Evolutionary conservation across 2,797 vertebrate genomes (phyloP), one percentile per base, ranked within the genome.

Genomic region (Argyrosomus regius): DNA sequence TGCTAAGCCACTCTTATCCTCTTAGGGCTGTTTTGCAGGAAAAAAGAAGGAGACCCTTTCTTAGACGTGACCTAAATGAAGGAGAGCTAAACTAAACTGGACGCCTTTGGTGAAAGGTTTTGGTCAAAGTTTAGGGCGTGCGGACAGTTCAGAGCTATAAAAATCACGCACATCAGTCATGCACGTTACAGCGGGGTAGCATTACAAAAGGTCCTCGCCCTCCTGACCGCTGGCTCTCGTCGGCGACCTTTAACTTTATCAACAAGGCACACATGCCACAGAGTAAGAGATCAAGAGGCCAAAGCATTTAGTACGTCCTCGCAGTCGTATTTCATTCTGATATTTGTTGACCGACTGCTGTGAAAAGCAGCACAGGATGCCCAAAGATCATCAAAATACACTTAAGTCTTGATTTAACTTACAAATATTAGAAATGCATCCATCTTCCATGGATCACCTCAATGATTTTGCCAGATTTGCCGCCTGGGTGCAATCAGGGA

Each of bases 1-100:
- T 5, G 50, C 75, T 93, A 91, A 93, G 89, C 91, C 87, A 61
- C 66, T 60, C 52, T 92, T 86, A 94, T 92, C 92, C 90, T 89
- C 87, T 92, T 91, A 91, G 82, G 69, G 81, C 75, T 80, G 86
- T 88, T 93, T 86, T 80, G 77, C 59, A 86, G 85, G 80, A 90
- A 89, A 88, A 84, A 49, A 75, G 5, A 31, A 31, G 83, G 78
- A 87, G 88, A 89, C 86, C 83, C 80, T 86, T 86, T 84, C 77
- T 81, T 62, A 53, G 75, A 77, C 53, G 7, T 87, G 86, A 88
- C 86, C 89, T 71, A 75, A 78, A 85, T 89, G 81, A 86, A 59
- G 52, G 52, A 45, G 53, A 28, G 58, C 49, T 68, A 66, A 43
- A 56, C 18, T 41, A 31, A 79, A 28, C 35, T 2, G 20, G 28